phyloP scores from a whole-genome alignment of 2,113 vertebrate species.

The Entelurus aequoreus region DNA sequence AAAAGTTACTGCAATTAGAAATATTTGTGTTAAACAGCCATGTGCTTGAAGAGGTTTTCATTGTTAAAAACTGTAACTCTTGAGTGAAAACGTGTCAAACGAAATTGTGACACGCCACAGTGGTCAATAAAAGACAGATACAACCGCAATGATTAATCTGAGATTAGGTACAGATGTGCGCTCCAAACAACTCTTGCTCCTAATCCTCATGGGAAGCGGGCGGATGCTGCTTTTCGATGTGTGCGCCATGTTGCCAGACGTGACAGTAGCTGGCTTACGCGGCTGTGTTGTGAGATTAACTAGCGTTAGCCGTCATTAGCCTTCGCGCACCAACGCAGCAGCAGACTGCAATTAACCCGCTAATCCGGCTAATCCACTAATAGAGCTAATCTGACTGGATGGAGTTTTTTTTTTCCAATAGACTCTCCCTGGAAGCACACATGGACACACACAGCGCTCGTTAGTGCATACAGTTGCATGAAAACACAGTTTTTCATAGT shows the following conservation, averaged over 20 bases:
- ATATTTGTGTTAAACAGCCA: too few relatives aligned
- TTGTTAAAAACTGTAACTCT: too few relatives aligned
- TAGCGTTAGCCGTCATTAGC: constrained; percentile 66
- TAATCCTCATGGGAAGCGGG: constrained; percentile 70
- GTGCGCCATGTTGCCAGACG: constrained; percentile 69
- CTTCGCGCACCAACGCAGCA: constrained; percentile 58
- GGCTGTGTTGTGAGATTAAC: constrained; percentile 66
- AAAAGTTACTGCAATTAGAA: too few relatives aligned
- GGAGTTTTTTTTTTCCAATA: constrained; percentile 42
- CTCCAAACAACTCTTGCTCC: constrained; percentile 37
- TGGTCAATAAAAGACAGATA: constrained; percentile 9
- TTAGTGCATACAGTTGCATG: constrained; percentile 18
- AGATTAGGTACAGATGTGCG: constrained; percentile 29
- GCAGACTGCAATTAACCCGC: constrained; percentile 70
- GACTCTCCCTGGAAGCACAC: constrained; percentile 44
- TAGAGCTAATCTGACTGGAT: constrained; percentile 69
- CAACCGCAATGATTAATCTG: constrained; percentile 6
- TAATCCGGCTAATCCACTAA: constrained; percentile 70
- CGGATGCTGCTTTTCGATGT: constrained; percentile 48
- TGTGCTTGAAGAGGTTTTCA: too few relatives aligned
- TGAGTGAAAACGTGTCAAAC: constrained; percentile 11
- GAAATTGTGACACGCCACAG: constrained; percentile 4
- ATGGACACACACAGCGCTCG: constrained; percentile 19
- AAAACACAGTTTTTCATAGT: constrained; percentile 8
- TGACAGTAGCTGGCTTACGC: constrained; percentile 48